Percentiles rank a stretch among this genome's conserved stretches.
Conservation (phyloP, 2,113 vertebrate species). For the Grus americana region DNA sequence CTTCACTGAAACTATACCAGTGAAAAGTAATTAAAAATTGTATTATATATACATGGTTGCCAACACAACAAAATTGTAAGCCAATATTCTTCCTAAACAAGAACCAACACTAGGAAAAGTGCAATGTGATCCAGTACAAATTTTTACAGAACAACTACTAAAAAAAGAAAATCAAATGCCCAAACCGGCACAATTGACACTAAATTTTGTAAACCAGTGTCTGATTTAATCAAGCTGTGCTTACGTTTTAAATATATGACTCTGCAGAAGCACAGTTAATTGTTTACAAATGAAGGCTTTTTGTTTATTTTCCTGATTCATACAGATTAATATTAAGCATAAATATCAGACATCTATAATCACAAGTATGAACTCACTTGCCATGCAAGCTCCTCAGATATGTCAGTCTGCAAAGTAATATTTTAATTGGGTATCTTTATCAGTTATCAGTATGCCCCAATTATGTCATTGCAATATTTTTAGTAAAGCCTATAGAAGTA, state of each 20-base stretch:
- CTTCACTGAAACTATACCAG: not conserved
- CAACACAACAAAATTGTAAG: not conserved
- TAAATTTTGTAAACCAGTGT: not conserved
- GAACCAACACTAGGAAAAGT: not conserved
- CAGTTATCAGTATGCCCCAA: slow-evolving; percentile 59
- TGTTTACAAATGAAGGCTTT: slow-evolving; percentile 54
- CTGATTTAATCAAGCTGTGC: not conserved
- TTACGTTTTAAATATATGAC: slow-evolving; percentile 10
- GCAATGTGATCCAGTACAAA: not conserved
- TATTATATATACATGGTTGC: not conserved
- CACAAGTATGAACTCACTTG: slow-evolving; percentile 36
- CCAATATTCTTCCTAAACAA: not conserved
- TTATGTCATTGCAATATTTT: slow-evolving; percentile 62
- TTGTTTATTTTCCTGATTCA: slow-evolving; percentile 60
- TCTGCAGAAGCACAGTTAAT: slow-evolving; percentile 11
- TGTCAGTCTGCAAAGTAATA: slow-evolving; percentile 60
- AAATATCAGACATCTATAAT: slow-evolving; percentile 56
- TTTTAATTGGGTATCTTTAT: slow-evolving; percentile 65
- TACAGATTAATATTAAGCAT: slow-evolving; percentile 32
- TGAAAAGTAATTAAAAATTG: not conserved
- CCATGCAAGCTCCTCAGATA: slow-evolving; percentile 49
- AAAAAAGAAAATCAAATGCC: not conserved
- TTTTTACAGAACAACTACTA: not conserved
- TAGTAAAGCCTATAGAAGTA: slow-evolving; percentile 57
- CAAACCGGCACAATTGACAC: not conserved